Percentiles rank a stretch among this genome's conserved stretches.
Conservation (phyloP, 2,888 invertebrate species). For the Ellobium chinense region DNA sequence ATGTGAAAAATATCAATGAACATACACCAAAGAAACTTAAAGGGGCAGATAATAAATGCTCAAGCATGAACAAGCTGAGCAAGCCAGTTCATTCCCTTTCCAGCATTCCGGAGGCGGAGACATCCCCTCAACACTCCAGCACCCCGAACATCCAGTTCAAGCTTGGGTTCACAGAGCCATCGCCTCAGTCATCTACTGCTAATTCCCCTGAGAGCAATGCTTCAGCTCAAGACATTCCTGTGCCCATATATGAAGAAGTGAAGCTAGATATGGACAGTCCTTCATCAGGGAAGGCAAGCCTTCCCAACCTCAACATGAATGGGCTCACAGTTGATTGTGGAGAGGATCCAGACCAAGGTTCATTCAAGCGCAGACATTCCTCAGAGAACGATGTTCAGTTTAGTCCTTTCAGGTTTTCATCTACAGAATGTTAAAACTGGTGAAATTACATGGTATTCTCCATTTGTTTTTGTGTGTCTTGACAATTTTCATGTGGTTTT, state of each 20-base stretch:
- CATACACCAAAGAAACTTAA: not conserved
- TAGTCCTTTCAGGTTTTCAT: conserved; percentile 44
- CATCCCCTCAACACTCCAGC: conserved; percentile 42
- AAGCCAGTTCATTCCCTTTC: conserved; percentile 40
- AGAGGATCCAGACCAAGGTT: not conserved
- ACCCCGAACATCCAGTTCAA: conserved; percentile 52
- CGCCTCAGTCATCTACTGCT: not conserved
- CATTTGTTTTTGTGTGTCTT: too few relatives aligned
- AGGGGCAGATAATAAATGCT: not conserved
- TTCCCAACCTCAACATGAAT: not conserved
- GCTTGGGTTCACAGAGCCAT: not conserved
- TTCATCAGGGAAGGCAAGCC: not conserved
- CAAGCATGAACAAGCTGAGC: conserved; percentile 30
- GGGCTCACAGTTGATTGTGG: not conserved
- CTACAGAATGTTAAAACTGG: conserved; percentile 44
- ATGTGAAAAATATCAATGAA: conserved; percentile 27
- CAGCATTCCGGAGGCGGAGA: conserved; percentile 26
- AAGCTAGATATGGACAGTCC: not conserved
- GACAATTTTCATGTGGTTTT: too few relatives aligned
- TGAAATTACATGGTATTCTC: too few relatives aligned
- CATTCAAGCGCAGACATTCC: conserved; percentile 10
- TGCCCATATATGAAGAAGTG: conserved; percentile 2
- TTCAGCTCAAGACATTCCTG: not conserved
- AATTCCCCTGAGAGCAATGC: not conserved
- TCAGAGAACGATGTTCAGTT: conserved; percentile 47